phyloP scores from a whole-genome alignment of 2,797 vertebrate species.

The Helostoma temminkii region DNA sequence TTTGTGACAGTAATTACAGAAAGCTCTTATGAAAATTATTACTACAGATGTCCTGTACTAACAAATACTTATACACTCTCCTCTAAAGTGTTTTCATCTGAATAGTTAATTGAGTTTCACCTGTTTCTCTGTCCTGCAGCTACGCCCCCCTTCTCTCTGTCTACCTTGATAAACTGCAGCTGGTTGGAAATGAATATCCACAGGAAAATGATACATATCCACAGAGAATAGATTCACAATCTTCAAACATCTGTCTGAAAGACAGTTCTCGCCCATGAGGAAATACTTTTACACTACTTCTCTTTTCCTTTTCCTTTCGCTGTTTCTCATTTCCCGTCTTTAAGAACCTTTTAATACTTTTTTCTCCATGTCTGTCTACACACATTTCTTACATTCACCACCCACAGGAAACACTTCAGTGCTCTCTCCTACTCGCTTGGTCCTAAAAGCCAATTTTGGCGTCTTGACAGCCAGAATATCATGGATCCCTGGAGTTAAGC shows the following conservation, averaged over 20 bases:
- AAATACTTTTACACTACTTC: slow-evolving; percentile 61
- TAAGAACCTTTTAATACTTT: slow-evolving; percentile 44
- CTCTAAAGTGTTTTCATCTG: slow-evolving; percentile 39
- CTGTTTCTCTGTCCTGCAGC: slow-evolving; percentile 23
- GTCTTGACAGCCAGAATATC: slow-evolving; percentile 61
- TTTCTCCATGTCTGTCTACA: slow-evolving; percentile 46
- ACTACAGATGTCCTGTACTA: slow-evolving; percentile 55
- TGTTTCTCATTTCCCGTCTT: slow-evolving; percentile 44
- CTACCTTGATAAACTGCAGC: slow-evolving; percentile 69
- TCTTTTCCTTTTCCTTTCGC: slow-evolving; percentile 44
- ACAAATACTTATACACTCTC: slow-evolving; percentile 38
- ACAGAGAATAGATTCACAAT: slow-evolving; percentile 69
- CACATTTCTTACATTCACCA: slow-evolving; percentile 45
- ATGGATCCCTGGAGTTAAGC: slow-evolving; percentile 48
- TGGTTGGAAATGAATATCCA: slow-evolving; percentile 62
- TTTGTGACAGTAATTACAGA: slow-evolving; percentile 52
- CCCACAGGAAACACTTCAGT: slow-evolving; percentile 55
- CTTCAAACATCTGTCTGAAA: slow-evolving; percentile 67
- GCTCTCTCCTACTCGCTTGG: slow-evolving; percentile 35
- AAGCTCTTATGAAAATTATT: slow-evolving; percentile 58
- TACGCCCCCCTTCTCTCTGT: slow-evolving; percentile 50
- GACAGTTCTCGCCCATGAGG: slow-evolving; percentile 61
- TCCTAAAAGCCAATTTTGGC: slow-evolving; percentile 73
- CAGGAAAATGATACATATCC: slow-evolving; percentile 72
- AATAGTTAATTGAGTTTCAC: slow-evolving; percentile 21